A percentile compares a stretch with the other conserved stretches of the same genome.
Conservation (phyloP, 2,797 vertebrate species). For the Austrolebias charrua region DNA sequence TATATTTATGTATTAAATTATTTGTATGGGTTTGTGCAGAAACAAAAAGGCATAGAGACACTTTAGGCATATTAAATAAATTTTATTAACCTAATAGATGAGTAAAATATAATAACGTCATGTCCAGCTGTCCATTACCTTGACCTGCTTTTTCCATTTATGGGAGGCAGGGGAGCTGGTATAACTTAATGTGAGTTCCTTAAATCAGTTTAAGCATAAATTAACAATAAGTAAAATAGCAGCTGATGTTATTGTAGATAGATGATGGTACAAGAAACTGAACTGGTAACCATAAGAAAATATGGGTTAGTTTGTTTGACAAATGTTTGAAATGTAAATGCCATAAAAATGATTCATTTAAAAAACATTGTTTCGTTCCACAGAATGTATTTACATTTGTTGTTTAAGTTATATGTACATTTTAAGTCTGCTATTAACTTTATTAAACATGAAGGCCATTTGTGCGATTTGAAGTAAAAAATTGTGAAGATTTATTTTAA, state of each 20-base stretch:
- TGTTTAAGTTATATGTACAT: constrained; percentile 71
- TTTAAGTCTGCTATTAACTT: constrained; percentile 52
- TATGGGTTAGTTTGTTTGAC: constrained; percentile 20
- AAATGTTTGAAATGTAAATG: constrained; percentile 43
- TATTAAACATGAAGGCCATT: constrained; percentile 19
- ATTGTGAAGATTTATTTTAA: constrained; percentile 40
- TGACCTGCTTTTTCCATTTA: too few relatives aligned
- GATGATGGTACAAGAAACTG: constrained; percentile 68
- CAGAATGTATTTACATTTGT: constrained; percentile 59
- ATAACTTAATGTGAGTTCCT: constrained; percentile 15
- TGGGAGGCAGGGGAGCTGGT: too few relatives aligned
- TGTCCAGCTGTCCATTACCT: background rate
- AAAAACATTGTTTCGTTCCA: constrained; percentile 24
- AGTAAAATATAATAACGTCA: constrained; percentile 26
- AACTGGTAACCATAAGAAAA: constrained; percentile 25
- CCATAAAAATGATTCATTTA: constrained; percentile 31
- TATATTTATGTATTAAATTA: constrained; percentile 36
- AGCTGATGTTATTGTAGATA: constrained; percentile 30
- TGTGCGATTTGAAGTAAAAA: constrained; percentile 30
- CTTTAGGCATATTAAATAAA: background rate
- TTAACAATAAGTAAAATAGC: constrained; percentile 20
- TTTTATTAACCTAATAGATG: constrained; percentile 13
- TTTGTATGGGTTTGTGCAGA: constrained; percentile 22
- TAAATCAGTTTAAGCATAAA: constrained; percentile 19
- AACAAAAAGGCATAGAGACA: constrained; percentile 10